Evolutionary conservation across 2,113 vertebrate genomes (phyloP).

Genomic region (Pangasianodon hypophthalmus): DNA sequence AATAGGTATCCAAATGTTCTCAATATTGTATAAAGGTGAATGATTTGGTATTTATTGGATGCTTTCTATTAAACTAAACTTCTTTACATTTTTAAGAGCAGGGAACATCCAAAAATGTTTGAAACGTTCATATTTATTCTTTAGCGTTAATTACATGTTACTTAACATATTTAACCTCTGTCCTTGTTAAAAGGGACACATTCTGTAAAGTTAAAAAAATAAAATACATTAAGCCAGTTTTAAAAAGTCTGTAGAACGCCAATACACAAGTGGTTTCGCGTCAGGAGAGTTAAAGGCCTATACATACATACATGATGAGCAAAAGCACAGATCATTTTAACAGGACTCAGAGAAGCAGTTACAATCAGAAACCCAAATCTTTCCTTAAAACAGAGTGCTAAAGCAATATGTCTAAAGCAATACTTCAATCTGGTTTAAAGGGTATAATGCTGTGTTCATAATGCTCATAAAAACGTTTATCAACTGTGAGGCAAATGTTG

Average conservation of each 20-base stretch:
- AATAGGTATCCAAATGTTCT: not conserved
- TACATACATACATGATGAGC: conserved; percentile 53
- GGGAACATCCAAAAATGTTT: conserved; percentile 45
- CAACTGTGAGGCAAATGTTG: conserved; percentile 21
- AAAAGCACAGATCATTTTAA: conserved; percentile 36
- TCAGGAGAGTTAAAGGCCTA: conserved; percentile 50
- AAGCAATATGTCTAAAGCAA: not conserved
- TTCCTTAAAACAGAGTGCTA: conserved; percentile 26
- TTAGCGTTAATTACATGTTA: conserved; percentile 82
- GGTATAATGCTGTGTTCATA: conserved; percentile 31
- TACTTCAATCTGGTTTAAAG: conserved; percentile 12
- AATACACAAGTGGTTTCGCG: conserved; percentile 71
- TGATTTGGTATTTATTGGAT: not conserved
- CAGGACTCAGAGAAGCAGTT: conserved; percentile 38
- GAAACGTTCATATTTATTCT: conserved; percentile 73
- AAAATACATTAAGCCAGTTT: conserved; percentile 77
- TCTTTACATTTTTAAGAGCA: not conserved
- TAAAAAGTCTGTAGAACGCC: conserved; percentile 75
- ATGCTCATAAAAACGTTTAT: conserved; percentile 21
- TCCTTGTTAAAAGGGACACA: conserved; percentile 75
- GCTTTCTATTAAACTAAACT: not conserved
- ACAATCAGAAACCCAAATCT: conserved; percentile 15
- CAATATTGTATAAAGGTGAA: not conserved
- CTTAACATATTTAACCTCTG: conserved; percentile 81
- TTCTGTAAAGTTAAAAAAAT: conserved; percentile 72